Conservation (phyloP, 2,888 invertebrate species). For the Molorchus minor region DNA sequence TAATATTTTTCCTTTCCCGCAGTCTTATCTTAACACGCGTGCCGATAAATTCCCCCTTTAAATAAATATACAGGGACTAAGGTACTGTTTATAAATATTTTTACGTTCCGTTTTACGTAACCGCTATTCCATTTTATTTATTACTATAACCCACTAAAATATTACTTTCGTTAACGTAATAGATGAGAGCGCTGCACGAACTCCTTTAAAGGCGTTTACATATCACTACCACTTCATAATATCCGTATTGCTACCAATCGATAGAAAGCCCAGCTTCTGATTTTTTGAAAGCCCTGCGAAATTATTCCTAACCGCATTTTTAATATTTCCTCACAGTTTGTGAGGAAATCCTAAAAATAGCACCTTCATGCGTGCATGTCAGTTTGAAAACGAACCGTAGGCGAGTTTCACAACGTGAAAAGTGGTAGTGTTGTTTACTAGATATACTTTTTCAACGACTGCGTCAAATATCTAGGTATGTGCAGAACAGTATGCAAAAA, state of each 20-base stretch:
- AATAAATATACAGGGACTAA: constrained; percentile 9
- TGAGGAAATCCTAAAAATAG: too few relatives aligned
- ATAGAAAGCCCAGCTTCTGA: too few relatives aligned
- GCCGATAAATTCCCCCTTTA: constrained; percentile 9
- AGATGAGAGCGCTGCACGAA: constrained; percentile 16
- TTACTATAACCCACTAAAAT: constrained; percentile 23
- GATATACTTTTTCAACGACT: too few relatives aligned
- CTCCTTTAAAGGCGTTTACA: constrained; percentile 10
- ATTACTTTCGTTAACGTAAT: constrained; percentile 21
- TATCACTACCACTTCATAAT: constrained; percentile 2
- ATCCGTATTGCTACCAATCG: constrained; percentile 12
- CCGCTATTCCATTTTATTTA: constrained; percentile 21
- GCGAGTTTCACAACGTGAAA: too few relatives aligned
- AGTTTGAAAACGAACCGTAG: too few relatives aligned
- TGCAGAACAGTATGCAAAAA: too few relatives aligned
- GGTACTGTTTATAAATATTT: constrained; percentile 22
- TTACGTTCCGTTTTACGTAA: constrained; percentile 17
- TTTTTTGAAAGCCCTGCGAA: too few relatives aligned
- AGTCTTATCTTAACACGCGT: constrained; percentile 17
- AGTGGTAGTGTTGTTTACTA: too few relatives aligned
- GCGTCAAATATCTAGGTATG: too few relatives aligned
- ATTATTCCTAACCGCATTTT: too few relatives aligned
- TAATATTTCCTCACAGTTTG: too few relatives aligned
- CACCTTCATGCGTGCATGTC: too few relatives aligned
- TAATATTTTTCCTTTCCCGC: neutral